phyloP scores from a whole-genome alignment of 2,113 vertebrate species.

The Myrmecobius fasciatus region DNA sequence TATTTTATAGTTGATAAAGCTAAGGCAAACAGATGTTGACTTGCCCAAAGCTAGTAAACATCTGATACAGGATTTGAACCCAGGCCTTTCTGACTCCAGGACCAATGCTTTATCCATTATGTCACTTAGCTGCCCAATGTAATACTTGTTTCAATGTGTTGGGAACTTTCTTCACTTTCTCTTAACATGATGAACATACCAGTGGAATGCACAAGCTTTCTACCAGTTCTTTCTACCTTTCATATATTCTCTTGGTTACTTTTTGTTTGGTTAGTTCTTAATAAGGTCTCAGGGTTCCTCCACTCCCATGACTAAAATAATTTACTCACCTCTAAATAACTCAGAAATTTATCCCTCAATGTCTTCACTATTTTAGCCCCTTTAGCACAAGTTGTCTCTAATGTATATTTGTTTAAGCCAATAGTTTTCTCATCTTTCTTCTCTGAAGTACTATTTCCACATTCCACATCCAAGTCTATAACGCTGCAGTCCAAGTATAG shows the following conservation, averaged over 20 bases:
- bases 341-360: neutral
- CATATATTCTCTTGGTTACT: neutral
- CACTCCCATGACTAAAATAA: neutral
- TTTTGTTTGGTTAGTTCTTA: neutral
- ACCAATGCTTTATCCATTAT: neutral
- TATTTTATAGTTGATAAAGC: neutral
- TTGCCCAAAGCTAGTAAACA: neutral
- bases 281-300: neutral
- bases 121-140: neutral
- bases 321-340: neutral
- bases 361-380: neutral
- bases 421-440: neutral
- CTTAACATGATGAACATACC: neutral
- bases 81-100: neutral
- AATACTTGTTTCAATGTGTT: neutral
- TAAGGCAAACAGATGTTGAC: neutral
- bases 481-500: neutral
- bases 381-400: neutral
- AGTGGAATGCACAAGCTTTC: neutral
- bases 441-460: neutral
- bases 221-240: neutral
- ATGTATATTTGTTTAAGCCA: neutral
- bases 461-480: neutral
- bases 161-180: neutral
- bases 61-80: neutral